A percentile compares a stretch with the other conserved stretches of the same genome.
These are phyloP conservation scores for Himalopsyche tibetana DNA, from an alignment of 2,888 invertebrate species.

Conservation along the genomic window DNA sequence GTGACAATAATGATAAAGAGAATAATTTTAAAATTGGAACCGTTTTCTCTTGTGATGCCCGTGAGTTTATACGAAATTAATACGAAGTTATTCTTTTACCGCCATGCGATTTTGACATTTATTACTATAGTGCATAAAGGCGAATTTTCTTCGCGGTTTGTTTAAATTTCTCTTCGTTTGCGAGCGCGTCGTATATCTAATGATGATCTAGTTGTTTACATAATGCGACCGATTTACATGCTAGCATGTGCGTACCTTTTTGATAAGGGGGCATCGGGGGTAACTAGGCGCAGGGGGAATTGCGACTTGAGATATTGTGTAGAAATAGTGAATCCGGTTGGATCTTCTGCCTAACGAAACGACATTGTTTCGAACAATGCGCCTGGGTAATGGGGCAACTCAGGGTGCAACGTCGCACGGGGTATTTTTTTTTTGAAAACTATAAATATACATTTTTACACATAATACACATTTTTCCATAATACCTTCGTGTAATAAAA, in stretches of 20 bases:
- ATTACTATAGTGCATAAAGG: neutral
- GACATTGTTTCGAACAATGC: too few species aligned
- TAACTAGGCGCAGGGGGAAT: constrained; percentile 1
- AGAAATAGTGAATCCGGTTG: too few species aligned
- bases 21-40: constrained; percentile 31
- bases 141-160: neutral
- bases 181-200: constrained; percentile 58
- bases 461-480: too few species aligned
- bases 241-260: constrained; percentile 42
- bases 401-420: too few species aligned
- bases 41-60: neutral
- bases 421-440: too few species aligned
- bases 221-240: constrained; percentile 65
- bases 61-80: neutral
- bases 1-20: neutral
- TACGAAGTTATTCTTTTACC: neutral
- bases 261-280: neutral
- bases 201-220: constrained; percentile 65
- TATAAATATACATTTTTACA: too few species aligned
- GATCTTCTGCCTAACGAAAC: too few species aligned
- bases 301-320: neutral
- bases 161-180: constrained; percentile 4
- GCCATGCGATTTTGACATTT: constrained; percentile 37
- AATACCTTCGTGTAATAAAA: too few species aligned
- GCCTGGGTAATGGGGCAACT: too few species aligned